phyloP scores from a whole-genome alignment of 2,113 vertebrate species.

The Mola mola region DNA sequence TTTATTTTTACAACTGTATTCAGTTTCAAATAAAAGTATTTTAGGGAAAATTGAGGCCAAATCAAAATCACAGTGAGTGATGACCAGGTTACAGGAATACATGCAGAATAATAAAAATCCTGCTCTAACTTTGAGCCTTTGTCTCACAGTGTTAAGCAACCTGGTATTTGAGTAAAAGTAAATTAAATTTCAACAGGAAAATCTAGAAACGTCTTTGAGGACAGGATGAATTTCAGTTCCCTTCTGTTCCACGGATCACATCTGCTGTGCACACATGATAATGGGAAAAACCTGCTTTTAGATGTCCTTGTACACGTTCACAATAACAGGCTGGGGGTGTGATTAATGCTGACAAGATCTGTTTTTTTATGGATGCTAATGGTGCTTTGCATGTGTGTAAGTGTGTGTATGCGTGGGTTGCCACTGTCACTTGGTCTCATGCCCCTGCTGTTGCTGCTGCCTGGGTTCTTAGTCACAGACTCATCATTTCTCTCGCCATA shows the following conservation, averaged over 20 bases:
- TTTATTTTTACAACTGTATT: too few species aligned
- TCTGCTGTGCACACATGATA: slow-evolving; percentile 32
- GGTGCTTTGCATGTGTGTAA: slow-evolving; percentile 16
- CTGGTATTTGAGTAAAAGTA: too few species aligned
- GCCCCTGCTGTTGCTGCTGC: slow-evolving; percentile 40
- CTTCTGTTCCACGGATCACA: neutral
- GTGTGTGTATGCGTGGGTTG: slow-evolving; percentile 12
- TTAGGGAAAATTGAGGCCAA: too few species aligned
- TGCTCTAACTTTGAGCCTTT: too few species aligned
- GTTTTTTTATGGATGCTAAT: slow-evolving; percentile 70
- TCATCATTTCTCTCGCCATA: slow-evolving; percentile 44
- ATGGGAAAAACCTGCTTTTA: slow-evolving; percentile 27
- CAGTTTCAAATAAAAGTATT: too few species aligned
- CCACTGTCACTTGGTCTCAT: slow-evolving; percentile 36
- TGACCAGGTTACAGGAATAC: too few species aligned
- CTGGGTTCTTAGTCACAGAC: slow-evolving; percentile 40
- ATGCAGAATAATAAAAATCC: too few species aligned
- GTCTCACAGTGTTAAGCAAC: too few species aligned
- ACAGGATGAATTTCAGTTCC: neutral
- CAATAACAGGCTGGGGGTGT: slow-evolving; percentile 55
- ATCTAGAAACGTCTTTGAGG: neutral
- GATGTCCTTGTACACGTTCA: slow-evolving; percentile 29
- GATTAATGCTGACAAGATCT: slow-evolving; percentile 73
- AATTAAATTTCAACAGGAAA: too few species aligned
- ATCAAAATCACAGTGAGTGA: too few species aligned